Conservation (phyloP, 2,888 invertebrate genomes). For the Agrypnus murinus region DNA sequence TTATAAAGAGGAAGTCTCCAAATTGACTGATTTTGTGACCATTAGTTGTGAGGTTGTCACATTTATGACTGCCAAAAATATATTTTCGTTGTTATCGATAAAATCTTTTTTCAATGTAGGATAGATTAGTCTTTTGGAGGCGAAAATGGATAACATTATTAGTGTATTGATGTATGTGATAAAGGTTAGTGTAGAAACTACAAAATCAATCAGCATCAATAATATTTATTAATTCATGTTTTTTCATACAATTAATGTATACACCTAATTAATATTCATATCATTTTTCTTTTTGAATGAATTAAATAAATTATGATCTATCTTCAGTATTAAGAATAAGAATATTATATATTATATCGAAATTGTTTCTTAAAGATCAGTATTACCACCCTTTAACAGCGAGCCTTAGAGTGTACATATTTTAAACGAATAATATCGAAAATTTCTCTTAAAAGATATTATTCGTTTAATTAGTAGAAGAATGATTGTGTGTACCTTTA, state of each 20-base stretch:
- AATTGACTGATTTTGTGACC: constrained; percentile 1
- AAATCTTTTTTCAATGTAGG: neutral
- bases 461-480: neutral
- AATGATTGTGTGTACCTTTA: neutral
- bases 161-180: too few relatives aligned
- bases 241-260: too few relatives aligned
- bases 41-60: neutral
- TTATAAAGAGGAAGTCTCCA: neutral
- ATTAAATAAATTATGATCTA: too few relatives aligned
- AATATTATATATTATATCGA: too few relatives aligned
- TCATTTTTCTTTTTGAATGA: too few relatives aligned
- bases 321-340: too few relatives aligned
- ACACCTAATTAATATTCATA: too few relatives aligned
- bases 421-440: neutral
- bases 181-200: too few relatives aligned
- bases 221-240: too few relatives aligned
- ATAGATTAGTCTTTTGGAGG: constrained; percentile 3
- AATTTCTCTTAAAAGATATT: neutral
- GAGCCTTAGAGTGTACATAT: constrained; percentile 19
- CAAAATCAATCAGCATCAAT: too few relatives aligned
- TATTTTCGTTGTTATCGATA: constrained; percentile 1
- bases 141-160: neutral
- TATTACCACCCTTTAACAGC: neutral
- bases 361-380: constrained; percentile 4
- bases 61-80: neutral